A percentile compares a stretch with the other conserved stretches of the same genome.
Conservation (phyloP, 53 echinoderm and acorn worm species). For the Holothuria scabra region DNA sequence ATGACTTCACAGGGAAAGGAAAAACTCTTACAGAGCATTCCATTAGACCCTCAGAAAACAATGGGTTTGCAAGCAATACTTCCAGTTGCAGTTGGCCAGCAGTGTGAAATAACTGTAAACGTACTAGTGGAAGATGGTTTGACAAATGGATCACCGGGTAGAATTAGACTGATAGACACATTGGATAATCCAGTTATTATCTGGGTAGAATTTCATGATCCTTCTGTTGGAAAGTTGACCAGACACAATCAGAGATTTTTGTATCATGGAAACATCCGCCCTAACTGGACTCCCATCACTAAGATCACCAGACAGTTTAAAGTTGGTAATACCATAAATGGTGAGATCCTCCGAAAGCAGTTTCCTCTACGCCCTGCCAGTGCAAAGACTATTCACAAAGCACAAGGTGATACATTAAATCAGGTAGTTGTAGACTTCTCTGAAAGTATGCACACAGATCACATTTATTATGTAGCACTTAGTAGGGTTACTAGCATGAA, state of each 20-base stretch:
- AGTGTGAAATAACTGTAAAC: constrained; percentile 24
- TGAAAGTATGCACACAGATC: constrained; percentile 32
- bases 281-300: too few relatives aligned
- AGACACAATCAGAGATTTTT: too few relatives aligned
- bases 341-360: too few relatives aligned
- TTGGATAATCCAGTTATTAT: too few relatives aligned
- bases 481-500: constrained; percentile 27
- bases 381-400: constrained; percentile 55
- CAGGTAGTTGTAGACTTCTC: constrained; percentile 4
- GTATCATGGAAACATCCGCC: too few relatives aligned
- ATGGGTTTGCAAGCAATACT: not conserved
- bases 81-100: not conserved
- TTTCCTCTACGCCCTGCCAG: constrained; percentile 49
- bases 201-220: too few relatives aligned
- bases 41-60: constrained; percentile 3
- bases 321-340: too few relatives aligned
- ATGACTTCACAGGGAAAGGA: not conserved
- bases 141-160: constrained; percentile 38
- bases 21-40: not conserved
- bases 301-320: too few relatives aligned
- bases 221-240: too few relatives aligned
- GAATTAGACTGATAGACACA: constrained; percentile 1
- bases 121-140: constrained; percentile 40
- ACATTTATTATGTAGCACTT: constrained; percentile 45
- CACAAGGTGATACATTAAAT: constrained; percentile 53